phyloP scores from a whole-genome alignment of 2,113 vertebrate genomes.

The Melanocharis versteri region DNA sequence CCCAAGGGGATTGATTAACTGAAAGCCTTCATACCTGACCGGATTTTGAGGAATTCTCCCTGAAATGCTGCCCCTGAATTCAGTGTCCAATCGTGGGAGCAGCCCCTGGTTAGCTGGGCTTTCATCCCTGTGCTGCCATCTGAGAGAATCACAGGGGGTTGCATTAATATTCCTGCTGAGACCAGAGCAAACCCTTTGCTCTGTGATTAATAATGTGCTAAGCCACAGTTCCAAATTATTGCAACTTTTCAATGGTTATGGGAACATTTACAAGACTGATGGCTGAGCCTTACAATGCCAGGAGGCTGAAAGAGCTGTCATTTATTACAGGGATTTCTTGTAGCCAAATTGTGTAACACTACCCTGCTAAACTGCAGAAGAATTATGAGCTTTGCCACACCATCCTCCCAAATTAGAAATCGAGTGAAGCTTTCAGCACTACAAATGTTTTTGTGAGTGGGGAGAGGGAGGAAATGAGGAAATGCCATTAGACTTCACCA shows the following conservation, averaged over 20 bases:
- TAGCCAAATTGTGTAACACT: background rate
- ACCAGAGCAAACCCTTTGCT: background rate
- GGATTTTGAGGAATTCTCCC: background rate
- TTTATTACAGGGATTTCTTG: background rate
- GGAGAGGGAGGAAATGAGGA: background rate
- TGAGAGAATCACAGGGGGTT: background rate
- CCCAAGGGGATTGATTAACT: background rate
- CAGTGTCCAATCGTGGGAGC: background rate
- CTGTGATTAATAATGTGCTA: constrained; percentile 27
- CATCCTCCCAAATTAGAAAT: background rate
- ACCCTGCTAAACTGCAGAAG: background rate
- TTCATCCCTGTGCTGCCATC: background rate
- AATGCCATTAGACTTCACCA: background rate
- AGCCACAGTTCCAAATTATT: constrained; percentile 25
- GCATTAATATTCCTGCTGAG: background rate
- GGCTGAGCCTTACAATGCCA: background rate
- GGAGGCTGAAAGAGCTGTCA: background rate
- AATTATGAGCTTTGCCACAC: background rate
- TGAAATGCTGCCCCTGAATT: background rate
- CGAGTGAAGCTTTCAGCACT: background rate
- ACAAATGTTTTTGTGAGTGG: background rate
- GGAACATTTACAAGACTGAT: constrained; percentile 34
- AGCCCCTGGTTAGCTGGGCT: background rate
- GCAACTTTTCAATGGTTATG: constrained; percentile 13
- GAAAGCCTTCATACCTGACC: background rate